Conservation (phyloP, 1,140 invertebrate species). For the Tetranychus urticae region DNA sequence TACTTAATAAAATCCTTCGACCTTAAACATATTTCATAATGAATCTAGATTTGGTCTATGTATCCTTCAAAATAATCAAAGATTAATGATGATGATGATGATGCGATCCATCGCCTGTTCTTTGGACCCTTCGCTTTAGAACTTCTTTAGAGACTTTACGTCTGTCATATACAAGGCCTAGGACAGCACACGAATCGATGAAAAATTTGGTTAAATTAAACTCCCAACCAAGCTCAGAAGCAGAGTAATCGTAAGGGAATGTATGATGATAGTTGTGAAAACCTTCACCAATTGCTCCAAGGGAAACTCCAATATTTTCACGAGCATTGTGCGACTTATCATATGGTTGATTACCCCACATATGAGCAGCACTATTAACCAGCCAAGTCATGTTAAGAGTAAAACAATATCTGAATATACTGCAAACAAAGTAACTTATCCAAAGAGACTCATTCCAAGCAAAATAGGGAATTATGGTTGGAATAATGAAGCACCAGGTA, state of each 20-base stretch:
- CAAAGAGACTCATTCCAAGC: conserved; percentile 53
- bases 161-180: conserved; percentile 58
- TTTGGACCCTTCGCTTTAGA: conserved; percentile 35
- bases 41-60: too few species aligned
- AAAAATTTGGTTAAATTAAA: conserved; percentile 29
- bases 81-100: too few species aligned
- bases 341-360: conserved; percentile 24
- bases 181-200: conserved; percentile 31
- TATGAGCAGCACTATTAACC: conserved; percentile 40
- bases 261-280: conserved; percentile 68
- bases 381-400: conserved; percentile 74
- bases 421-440: conserved; percentile 54
- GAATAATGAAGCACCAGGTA: conserved; percentile 42
- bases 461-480: conserved; percentile 52
- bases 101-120: conserved; percentile 39
- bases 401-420: conserved; percentile 56
- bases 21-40: too few species aligned
- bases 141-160: conserved; percentile 50
- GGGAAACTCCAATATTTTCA: conserved; percentile 25
- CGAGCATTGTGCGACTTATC: conserved; percentile 25
- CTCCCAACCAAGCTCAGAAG: conserved; percentile 49
- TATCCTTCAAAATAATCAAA: too few species aligned
- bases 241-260: conserved; percentile 83
- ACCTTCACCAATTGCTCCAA: conserved; percentile 29
- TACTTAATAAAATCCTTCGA: too few species aligned